Evolutionary conservation across 2,797 vertebrate genomes (phyloP).

Genomic region (Ptychobarbus kaznakovi): DNA sequence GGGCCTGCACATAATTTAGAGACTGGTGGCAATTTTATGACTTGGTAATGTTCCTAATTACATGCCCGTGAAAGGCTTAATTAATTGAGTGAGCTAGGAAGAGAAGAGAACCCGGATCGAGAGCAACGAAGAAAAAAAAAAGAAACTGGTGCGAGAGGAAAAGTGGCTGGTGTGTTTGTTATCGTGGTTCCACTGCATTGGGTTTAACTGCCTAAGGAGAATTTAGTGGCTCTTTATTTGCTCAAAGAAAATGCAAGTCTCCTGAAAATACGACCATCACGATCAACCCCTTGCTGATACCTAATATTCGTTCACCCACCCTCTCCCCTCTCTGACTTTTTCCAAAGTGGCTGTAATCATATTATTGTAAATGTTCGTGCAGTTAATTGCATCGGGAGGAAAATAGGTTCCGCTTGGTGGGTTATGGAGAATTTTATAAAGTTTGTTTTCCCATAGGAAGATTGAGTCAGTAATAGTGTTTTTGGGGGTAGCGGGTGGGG

Average conservation of each 20-base stretch:
- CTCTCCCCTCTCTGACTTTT: conserved; percentile 93
- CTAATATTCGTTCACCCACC: conserved; percentile 96
- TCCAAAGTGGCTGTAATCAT: conserved; percentile 99
- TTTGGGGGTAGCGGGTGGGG: conserved; percentile 68
- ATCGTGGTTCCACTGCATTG: conserved; percentile 99
- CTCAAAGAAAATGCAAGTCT: conserved; percentile 98
- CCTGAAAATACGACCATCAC: conserved; percentile 96
- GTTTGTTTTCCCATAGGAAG: conserved; percentile 91
- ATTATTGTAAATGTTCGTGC: conserved; percentile 99
- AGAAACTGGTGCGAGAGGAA: conserved; percentile 73
- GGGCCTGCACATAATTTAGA: conserved; percentile 98
- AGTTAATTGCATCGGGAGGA: conserved; percentile 99
- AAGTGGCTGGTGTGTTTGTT: conserved; percentile 94
- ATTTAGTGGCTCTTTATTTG: conserved; percentile 99
- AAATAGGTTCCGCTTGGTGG: conserved; percentile 96
- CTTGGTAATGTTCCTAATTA: conserved; percentile 99
- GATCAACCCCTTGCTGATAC: conserved; percentile 99
- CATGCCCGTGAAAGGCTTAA: conserved; percentile 99
- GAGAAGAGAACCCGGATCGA: conserved; percentile 78
- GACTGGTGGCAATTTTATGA: conserved; percentile 99
- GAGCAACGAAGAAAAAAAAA: conserved; percentile 59
- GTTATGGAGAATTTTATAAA: conserved; percentile 95
- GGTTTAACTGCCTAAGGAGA: conserved; percentile 99
- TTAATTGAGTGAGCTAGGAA: conserved; percentile 96
- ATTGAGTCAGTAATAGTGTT: conserved; percentile 84